phyloP scores from a whole-genome alignment of 2,888 invertebrate species.

The Lochmaea crataegi region DNA sequence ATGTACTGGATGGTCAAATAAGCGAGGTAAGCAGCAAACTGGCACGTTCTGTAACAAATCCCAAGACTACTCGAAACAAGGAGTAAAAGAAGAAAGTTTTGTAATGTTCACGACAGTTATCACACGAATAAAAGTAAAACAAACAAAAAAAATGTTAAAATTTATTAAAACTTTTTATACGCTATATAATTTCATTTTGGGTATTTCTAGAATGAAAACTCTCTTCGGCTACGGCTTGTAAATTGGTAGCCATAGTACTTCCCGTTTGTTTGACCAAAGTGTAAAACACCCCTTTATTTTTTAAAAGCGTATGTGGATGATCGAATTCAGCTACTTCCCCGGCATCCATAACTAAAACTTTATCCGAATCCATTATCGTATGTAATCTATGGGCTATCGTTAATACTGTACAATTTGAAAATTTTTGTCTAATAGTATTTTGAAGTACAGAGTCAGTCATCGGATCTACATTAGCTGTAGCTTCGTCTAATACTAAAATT shows the following conservation, averaged over 20 bases:
- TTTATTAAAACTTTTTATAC: no score
- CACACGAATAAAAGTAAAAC: no score
- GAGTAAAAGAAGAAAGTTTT: no score
- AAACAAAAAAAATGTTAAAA: no score
- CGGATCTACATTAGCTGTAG: slow-evolving; percentile 85
- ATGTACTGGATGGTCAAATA: no score
- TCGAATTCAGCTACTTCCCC: slow-evolving; percentile 81
- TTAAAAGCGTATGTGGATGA: slow-evolving; percentile 76
- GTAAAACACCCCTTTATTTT: slow-evolving; percentile 56
- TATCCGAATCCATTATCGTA: slow-evolving; percentile 88
- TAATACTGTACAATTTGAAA: slow-evolving; percentile 80
- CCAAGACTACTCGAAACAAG: no score
- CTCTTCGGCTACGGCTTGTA: slow-evolving; percentile 50
- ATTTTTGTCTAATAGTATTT: slow-evolving; percentile 79
- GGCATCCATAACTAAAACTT: slow-evolving; percentile 83
- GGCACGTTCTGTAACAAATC: no score
- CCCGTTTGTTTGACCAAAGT: slow-evolving; percentile 78
- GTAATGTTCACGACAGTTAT: no score
- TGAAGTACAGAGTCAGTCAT: slow-evolving; percentile 83
- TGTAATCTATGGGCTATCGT: slow-evolving; percentile 87
- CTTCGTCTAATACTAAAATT: slow-evolving; percentile 71
- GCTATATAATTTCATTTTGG: not conserved
- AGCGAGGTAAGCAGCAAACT: no score
- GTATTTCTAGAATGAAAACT: slow-evolving; percentile 14
- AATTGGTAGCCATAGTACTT: slow-evolving; percentile 53